Conservation (phyloP, 2,888 invertebrate genomes). For the Drosophila formosana region DNA sequence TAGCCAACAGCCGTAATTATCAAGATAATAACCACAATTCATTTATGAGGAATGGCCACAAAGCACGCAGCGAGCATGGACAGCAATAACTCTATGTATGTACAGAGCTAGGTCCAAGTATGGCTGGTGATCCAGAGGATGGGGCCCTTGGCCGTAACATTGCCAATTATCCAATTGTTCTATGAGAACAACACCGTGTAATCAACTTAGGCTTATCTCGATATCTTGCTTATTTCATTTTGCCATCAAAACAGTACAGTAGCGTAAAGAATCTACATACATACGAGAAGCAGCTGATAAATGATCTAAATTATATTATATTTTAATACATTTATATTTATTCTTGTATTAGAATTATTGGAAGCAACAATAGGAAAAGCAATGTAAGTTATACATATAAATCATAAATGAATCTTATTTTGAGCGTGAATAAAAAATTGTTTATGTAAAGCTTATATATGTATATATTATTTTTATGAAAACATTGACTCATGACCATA, state of each 20-base stretch:
- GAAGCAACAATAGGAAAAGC: too few relatives aligned
- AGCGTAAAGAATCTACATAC: too few relatives aligned
- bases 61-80: slow-evolving; percentile 44
- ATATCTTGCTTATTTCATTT: background rate
- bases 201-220: background rate
- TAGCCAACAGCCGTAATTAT: slow-evolving; percentile 55
- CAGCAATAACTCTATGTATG: background rate
- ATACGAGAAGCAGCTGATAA: too few relatives aligned
- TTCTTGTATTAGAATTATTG: too few relatives aligned
- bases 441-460: too few relatives aligned
- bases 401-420: too few relatives aligned
- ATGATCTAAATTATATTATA: too few relatives aligned
- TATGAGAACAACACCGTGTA: slow-evolving; percentile 4
- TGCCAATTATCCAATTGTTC: slow-evolving; percentile 50
- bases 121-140: background rate
- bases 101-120: slow-evolving; percentile 2
- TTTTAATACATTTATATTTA: too few relatives aligned
- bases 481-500: too few relatives aligned
- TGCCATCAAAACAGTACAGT: background rate
- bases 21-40: slow-evolving; percentile 68
- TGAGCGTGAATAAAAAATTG: too few relatives aligned
- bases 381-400: too few relatives aligned
- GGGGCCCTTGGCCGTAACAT: slow-evolving; percentile 8
- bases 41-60: slow-evolving; percentile 57
- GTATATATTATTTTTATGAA: too few relatives aligned